A percentile compares a stretch with the other conserved stretches of the same genome.
Conservation (phyloP, 2,888 invertebrate species). For the Fissipunctia ypsillon region DNA sequence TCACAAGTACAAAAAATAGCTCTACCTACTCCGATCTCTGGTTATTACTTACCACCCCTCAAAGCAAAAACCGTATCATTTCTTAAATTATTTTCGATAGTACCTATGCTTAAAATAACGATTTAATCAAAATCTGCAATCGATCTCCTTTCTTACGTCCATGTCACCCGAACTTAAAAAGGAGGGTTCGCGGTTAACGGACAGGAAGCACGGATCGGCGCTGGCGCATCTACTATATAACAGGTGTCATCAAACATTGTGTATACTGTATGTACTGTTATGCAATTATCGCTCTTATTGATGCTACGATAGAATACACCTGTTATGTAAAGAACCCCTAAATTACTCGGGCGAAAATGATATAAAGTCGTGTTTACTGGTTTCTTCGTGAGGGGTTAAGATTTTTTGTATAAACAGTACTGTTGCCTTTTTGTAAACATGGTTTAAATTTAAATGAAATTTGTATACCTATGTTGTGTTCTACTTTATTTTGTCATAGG, state of each 20-base stretch:
- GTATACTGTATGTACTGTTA: constrained; percentile 1
- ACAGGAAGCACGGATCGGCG: constrained; percentile 65
- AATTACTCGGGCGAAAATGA: constrained; percentile 32
- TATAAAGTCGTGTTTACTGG: constrained; percentile 5
- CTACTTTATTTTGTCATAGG: not conserved
- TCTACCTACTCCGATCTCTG: no score
- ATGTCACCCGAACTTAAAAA: constrained; percentile 12
- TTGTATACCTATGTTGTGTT: not conserved
- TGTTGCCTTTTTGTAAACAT: not conserved
- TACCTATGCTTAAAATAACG: not conserved
- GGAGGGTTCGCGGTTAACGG: constrained; percentile 56
- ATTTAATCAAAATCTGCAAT: not conserved
- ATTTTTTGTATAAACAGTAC: not conserved
- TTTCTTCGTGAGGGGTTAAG: constrained; percentile 7
- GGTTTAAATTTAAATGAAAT: not conserved
- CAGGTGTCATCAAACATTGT: constrained; percentile 53
- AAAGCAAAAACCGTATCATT: no score
- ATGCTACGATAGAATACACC: not conserved
- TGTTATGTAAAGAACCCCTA: constrained; percentile 13
- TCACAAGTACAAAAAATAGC: no score
- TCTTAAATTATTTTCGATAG: not conserved
- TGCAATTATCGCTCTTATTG: constrained; percentile 36
- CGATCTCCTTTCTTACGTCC: constrained; percentile 3
- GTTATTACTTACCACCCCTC: no score
- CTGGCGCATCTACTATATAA: constrained; percentile 39